Evolutionary conservation across 2,888 invertebrate genomes (phyloP), one percentile per base, ranked within the genome.

Genomic region (Lutraria lutraria): DNA sequence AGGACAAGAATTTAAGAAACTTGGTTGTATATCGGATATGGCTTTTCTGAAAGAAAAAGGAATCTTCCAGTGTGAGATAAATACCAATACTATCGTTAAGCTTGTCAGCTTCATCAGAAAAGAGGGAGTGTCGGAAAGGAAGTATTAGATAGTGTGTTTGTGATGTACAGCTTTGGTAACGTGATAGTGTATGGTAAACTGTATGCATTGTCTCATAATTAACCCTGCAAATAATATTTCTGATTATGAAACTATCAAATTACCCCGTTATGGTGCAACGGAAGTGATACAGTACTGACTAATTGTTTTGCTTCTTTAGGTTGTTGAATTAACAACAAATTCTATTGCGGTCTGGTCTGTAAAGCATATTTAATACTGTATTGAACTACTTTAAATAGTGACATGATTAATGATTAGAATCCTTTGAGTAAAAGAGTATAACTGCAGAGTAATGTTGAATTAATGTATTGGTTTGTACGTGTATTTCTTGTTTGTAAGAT

Each of bases 51-150:
- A 91, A 16, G 88, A 85, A 25, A 93, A 91, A 54, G 94, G 94
- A 16, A 86, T 94, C 2, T 92, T 93, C 52, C 84, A 85, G 0
- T 93, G 93, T 90, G 92, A 93, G 25, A 91, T 94, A 89, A 94
- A 94, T 85, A 86, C 83, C 15, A 80, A 54, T 8, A 91, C 91
- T 16, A 34, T 93, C 13, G 83, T 83, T 19, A 88, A 84, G 29
- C 83, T 94, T 2, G 86, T 88, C 0, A 81, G 82, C 60, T 93
- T 93, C 54, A 87, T 93, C 19, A 89, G 83, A 43, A 88, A 25
- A n/a, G 83, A 76, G 60, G 63, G 63, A 19, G 43, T 43, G 25
- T 34, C n/a, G n/a, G 12, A n/a, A 19, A 19, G 15, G 31, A 83
- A 34, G 54, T 81, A 81, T 53, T 25, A 81, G n/a, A 12, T 15